Percentiles rank a stretch among this genome's conserved stretches.
phyloP scores from a whole-genome alignment of 1,140 invertebrate species.

The Papilio helenus region DNA sequence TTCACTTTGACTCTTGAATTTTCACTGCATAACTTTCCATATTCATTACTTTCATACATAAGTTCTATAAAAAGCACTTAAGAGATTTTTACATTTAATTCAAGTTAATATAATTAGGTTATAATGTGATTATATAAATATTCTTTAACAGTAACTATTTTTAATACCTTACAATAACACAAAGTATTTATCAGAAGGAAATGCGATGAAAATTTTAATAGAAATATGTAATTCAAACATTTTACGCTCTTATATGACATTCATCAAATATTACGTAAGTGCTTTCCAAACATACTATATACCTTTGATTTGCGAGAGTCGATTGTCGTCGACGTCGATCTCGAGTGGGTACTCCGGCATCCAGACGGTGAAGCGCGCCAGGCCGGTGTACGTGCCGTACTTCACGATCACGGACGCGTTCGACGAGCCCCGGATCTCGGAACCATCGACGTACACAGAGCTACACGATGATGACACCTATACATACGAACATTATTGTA shows the following conservation, averaged over 20 bases:
- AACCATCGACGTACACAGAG: slow-evolving; percentile 97
- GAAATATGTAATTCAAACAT: not conserved
- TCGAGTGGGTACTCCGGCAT: slow-evolving; percentile 97
- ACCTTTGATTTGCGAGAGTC: slow-evolving; percentile 95
- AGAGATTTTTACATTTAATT: not conserved
- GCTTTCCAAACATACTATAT: slow-evolving; percentile 38
- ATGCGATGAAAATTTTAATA: not conserved
- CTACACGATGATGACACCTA: slow-evolving; percentile 98
- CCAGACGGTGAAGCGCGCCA: slow-evolving; percentile 96
- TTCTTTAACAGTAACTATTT: not conserved
- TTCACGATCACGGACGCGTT: slow-evolving; percentile 97
- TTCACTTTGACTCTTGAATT: slow-evolving; percentile 8
- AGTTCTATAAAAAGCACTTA: not conserved
- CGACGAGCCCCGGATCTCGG: slow-evolving; percentile 96
- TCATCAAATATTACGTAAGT: not conserved
- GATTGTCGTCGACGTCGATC: slow-evolving; percentile 93
- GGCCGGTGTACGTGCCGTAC: slow-evolving; percentile 95
- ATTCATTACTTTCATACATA: not conserved
- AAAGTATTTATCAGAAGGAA: not conserved
- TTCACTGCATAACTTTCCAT: not conserved
- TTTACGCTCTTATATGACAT: not conserved
- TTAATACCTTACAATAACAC: not conserved
- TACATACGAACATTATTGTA: slow-evolving; percentile 32
- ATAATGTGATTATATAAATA: not conserved
- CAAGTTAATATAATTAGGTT: not conserved